phyloP scores from a whole-genome alignment of 2,888 invertebrate species.

The Amorpha juglandis region DNA sequence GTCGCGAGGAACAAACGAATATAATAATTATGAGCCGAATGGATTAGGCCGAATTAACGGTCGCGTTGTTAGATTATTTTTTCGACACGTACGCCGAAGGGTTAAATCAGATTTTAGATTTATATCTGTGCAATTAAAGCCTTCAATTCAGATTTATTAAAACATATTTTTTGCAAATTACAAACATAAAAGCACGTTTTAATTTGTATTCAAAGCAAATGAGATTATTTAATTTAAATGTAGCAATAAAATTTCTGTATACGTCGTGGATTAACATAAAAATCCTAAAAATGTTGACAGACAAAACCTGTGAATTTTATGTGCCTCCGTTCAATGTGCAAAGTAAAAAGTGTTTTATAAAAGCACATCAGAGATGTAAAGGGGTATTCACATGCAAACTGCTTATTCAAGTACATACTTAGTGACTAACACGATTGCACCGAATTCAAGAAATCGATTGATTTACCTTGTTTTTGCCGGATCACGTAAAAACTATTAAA shows the following conservation, averaged over 20 bases:
- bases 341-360: constrained; percentile 6
- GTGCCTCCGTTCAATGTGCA: not conserved
- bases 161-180: not conserved
- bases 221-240: constrained; percentile 19
- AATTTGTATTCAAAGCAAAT: constrained; percentile 21
- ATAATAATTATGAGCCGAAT: constrained; percentile 78
- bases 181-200: constrained; percentile 4
- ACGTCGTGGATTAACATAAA: constrained; percentile 14
- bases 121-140: constrained; percentile 35
- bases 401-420: constrained; percentile 27
- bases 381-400: constrained; percentile 22
- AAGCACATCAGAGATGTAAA: constrained; percentile 15
- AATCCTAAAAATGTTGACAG: constrained; percentile 6
- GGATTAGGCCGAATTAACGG: constrained; percentile 74
- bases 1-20: constrained; percentile 77
- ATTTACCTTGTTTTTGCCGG: constrained; percentile 29
- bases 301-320: constrained; percentile 15
- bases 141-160: not conserved
- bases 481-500: constrained; percentile 33
- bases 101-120: constrained; percentile 39
- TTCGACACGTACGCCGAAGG: constrained; percentile 49
- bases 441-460: constrained; percentile 31
- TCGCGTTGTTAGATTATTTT: constrained; percentile 58
- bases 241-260: constrained; percentile 1
- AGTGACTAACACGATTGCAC: constrained; percentile 30